Evolutionary conservation across 2,113 vertebrate genomes (phyloP).

Genomic region (Oncorhynchus mykiss): DNA sequence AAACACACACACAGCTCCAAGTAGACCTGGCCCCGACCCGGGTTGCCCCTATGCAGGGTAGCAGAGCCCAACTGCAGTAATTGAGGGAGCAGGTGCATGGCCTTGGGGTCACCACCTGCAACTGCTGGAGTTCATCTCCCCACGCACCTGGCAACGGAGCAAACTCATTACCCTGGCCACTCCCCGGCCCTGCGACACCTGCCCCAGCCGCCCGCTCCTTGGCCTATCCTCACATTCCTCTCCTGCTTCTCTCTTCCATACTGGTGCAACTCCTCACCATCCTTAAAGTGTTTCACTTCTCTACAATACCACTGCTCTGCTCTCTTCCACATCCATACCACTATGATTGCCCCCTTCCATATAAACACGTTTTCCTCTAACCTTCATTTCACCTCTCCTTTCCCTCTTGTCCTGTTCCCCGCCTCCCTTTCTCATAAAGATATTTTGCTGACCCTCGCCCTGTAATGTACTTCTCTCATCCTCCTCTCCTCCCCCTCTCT

Average conservation of each 20-base stretch:
- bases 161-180: background rate
- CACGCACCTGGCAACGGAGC: background rate
- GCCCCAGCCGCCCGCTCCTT: conserved; percentile 10
- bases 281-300: background rate
- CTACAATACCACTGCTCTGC: background rate
- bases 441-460: conserved; percentile 24
- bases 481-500: no score
- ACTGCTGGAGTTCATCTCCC: conserved; percentile 5
- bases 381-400: conserved; percentile 24
- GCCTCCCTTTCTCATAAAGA: background rate
- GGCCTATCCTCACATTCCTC: conserved; percentile 10
- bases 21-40: background rate
- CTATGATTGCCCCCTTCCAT: background rate
- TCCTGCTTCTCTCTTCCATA: background rate
- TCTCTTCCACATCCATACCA: background rate
- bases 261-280: background rate
- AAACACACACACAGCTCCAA: background rate
- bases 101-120: conserved; percentile 6
- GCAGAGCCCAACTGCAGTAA: conserved; percentile 17
- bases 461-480: conserved; percentile 1
- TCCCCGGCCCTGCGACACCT: conserved; percentile 2
- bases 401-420: background rate
- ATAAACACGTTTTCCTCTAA: conserved; percentile 5
- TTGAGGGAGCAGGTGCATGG: conserved; percentile 15
- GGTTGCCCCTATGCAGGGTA: background rate